Conservation (phyloP, 2,113 vertebrate species). For the Odontophorus gujanensis region DNA sequence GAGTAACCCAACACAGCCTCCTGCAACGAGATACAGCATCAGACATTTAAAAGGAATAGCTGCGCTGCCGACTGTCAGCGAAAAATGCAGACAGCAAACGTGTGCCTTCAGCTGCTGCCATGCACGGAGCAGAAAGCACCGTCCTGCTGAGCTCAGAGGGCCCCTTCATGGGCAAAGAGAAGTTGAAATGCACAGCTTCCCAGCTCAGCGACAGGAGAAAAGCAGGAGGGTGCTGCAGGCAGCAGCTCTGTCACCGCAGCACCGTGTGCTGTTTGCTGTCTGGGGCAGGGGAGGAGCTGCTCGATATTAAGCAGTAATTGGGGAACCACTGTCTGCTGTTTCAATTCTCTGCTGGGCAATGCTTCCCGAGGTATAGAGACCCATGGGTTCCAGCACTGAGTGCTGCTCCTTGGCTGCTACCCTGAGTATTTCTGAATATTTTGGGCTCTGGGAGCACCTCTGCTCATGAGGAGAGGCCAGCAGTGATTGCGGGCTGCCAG, state of each 20-base stretch:
- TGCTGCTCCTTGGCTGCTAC: background rate
- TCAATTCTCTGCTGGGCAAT: background rate
- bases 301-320: background rate
- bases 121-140: background rate
- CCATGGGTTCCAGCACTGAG: background rate
- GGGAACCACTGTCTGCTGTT: background rate
- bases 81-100: background rate
- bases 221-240: background rate
- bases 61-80: background rate
- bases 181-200: background rate
- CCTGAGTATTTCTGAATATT: background rate
- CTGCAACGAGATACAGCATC: background rate
- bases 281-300: background rate
- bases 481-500: background rate
- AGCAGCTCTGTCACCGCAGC: background rate
- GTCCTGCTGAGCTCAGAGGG: background rate
- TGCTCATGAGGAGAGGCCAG: background rate
- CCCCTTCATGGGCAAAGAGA: too few relatives aligned
- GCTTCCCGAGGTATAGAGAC: background rate
- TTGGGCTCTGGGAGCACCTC: background rate
- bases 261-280: background rate
- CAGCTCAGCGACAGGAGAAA: rapidly evolving
- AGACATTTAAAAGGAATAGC: background rate
- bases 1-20: background rate
- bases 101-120: background rate